These are phyloP conservation scores for Pangasius macronema DNA, from an alignment of 2,797 vertebrate genomes.

Conservation along the genomic window DNA sequence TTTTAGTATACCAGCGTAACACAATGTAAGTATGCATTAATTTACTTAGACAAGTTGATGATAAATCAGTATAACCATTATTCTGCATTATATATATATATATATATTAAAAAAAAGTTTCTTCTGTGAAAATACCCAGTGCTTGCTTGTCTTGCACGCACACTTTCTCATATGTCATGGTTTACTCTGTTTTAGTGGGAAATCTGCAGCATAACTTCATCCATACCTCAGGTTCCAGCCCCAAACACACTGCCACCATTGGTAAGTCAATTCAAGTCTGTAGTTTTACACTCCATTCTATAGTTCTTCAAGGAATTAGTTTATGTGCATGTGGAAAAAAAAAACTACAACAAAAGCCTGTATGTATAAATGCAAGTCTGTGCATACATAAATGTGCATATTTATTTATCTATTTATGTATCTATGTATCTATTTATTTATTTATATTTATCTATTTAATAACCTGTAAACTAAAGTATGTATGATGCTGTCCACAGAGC, in stretches of 20 bases:
- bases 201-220: slow-evolving; percentile 90
- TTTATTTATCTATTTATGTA: neutral
- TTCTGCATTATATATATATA: too few relatives aligned
- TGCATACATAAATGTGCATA: neutral
- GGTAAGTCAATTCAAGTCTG: slow-evolving; percentile 62
- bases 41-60: neutral
- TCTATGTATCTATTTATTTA: too few relatives aligned
- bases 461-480: neutral
- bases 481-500: slow-evolving; percentile 64
- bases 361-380: neutral
- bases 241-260: slow-evolving; percentile 85
- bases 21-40: neutral
- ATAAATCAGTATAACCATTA: neutral
- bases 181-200: slow-evolving; percentile 78
- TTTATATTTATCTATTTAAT: neutral
- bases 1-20: neutral
- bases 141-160: neutral
- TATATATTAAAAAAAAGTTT: neutral
- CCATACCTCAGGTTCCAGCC: slow-evolving; percentile 83
- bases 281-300: neutral
- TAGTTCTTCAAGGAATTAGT: neutral
- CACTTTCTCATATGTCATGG: slow-evolving; percentile 41
- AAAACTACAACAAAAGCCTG: neutral
- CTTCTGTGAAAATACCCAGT: neutral
- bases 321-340: neutral